Percentiles rank a stretch among this genome's conserved stretches.
Conservation (phyloP, 2,113 vertebrate genomes). For the Anhinga rufa region DNA sequence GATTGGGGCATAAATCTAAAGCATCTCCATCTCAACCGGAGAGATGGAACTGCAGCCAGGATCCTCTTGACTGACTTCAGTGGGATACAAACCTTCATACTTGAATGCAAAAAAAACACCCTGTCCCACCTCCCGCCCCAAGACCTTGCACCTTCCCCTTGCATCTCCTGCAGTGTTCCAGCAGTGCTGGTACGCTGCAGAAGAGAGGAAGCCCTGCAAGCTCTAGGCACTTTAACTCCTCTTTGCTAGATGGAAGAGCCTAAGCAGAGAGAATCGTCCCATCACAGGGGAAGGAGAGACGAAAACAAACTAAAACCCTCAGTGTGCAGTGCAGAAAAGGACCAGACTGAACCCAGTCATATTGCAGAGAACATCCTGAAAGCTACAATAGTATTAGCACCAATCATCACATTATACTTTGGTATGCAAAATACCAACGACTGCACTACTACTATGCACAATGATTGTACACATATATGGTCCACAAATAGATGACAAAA, state of each 20-base stretch:
- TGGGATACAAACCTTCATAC: neutral
- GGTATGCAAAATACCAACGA: neutral
- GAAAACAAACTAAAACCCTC: neutral
- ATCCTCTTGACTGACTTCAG: neutral
- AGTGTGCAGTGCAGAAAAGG: neutral
- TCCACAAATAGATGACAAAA: neutral
- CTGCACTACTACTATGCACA: neutral
- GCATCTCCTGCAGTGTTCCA: neutral
- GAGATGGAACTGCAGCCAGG: neutral
- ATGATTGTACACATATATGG: neutral
- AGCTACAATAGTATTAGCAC: neutral
- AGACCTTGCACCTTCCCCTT: neutral
- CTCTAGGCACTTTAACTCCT: neutral
- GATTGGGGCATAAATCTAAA: neutral
- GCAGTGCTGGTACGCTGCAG: neutral
- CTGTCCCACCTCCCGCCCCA: rapidly evolving
- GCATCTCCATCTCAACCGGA: neutral
- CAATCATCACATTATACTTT: neutral
- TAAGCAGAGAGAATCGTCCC: neutral
- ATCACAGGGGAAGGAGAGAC: neutral
- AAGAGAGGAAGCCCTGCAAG: neutral
- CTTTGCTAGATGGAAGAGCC: neutral
- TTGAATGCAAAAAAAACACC: neutral
- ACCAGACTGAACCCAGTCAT: neutral
- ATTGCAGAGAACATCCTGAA: neutral